A percentile compares a stretch with the other conserved stretches of the same genome.
Evolutionary conservation across 2,888 invertebrate genomes (phyloP).

Genomic region (Leucophora obtusa): DNA sequence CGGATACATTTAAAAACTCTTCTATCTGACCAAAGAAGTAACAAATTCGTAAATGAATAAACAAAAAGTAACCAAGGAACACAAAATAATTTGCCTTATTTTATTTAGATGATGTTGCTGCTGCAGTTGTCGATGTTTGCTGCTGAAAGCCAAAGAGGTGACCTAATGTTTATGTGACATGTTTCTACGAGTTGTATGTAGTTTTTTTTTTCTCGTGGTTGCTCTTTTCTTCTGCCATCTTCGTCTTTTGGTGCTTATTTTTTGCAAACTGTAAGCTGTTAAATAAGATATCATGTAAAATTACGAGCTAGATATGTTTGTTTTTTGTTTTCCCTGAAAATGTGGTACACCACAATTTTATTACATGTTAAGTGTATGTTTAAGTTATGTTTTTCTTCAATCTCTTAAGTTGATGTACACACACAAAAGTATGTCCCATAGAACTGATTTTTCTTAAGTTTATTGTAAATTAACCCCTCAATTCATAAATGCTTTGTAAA

Average conservation of each 20-base stretch:
- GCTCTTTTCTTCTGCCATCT: neutral
- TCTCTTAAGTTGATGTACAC: constrained; percentile 37
- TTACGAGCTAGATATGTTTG: constrained; percentile 66
- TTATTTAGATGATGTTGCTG: constrained; percentile 55
- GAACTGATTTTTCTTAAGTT: too few species aligned
- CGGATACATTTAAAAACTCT: constrained; percentile 48
- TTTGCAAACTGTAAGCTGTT: constrained; percentile 60
- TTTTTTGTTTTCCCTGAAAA: constrained; percentile 42
- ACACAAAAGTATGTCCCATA: neutral
- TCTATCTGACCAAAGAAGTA: constrained; percentile 45
- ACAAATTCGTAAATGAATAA: neutral
- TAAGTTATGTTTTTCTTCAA: constrained; percentile 52
- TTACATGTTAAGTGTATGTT: constrained; percentile 64
- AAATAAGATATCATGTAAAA: constrained; percentile 69
- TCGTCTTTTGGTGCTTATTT: constrained; percentile 13
- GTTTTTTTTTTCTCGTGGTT: constrained; percentile 17
- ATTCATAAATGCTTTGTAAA: too few species aligned
- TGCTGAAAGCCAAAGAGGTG: constrained; percentile 67
- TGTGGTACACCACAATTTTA: constrained; percentile 64
- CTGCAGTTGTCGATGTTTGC: constrained; percentile 45
- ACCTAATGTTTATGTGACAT: constrained; percentile 70
- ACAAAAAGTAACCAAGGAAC: constrained; percentile 25
- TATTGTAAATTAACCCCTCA: too few species aligned
- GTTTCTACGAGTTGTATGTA: constrained; percentile 62
- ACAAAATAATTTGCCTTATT: constrained; percentile 62